Evolutionary conservation across 1,140 invertebrate genomes (phyloP).

Genomic region (Caenorhabditis tropicalis): DNA sequence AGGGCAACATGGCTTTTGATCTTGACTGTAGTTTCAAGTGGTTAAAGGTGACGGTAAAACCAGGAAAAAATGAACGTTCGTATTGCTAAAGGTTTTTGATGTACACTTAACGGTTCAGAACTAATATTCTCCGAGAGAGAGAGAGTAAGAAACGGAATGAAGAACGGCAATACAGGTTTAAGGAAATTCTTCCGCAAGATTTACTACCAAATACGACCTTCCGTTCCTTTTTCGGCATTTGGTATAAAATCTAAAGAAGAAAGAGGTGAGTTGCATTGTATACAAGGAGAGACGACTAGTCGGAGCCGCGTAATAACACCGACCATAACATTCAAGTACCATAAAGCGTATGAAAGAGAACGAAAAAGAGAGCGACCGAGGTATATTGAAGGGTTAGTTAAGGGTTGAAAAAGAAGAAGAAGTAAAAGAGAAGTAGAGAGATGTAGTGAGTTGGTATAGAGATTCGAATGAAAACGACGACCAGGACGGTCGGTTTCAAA

Average conservation of each 20-base stretch:
- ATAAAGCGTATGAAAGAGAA: constrained; percentile 9
- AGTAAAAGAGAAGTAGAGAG: not conserved
- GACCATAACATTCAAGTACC: constrained; percentile 41
- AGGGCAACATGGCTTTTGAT: not conserved
- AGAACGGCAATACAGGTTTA: constrained; percentile 1
- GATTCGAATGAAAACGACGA: constrained; percentile 12
- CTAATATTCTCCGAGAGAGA: not conserved
- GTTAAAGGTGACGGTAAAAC: not conserved
- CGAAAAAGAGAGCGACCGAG: too few relatives aligned
- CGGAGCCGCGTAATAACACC: constrained; percentile 42
- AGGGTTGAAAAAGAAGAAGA: not conserved
- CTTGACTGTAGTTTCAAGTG: not conserved
- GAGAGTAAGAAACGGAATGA: not conserved
- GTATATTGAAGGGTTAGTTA: constrained; percentile 21
- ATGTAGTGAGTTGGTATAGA: not conserved
- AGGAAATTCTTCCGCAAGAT: constrained; percentile 32
- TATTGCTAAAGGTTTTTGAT: too few relatives aligned
- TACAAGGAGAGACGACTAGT: not conserved
- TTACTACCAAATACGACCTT: constrained; percentile 31
- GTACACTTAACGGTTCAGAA: not conserved
- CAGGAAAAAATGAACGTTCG: not conserved
- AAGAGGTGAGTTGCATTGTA: constrained; percentile 5
- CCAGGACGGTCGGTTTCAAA: not conserved
- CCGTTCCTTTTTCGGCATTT: not conserved
- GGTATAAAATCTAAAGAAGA: not conserved